Evolutionary conservation across 2,113 vertebrate species (phyloP).

Genomic region (Junco hyemalis): DNA sequence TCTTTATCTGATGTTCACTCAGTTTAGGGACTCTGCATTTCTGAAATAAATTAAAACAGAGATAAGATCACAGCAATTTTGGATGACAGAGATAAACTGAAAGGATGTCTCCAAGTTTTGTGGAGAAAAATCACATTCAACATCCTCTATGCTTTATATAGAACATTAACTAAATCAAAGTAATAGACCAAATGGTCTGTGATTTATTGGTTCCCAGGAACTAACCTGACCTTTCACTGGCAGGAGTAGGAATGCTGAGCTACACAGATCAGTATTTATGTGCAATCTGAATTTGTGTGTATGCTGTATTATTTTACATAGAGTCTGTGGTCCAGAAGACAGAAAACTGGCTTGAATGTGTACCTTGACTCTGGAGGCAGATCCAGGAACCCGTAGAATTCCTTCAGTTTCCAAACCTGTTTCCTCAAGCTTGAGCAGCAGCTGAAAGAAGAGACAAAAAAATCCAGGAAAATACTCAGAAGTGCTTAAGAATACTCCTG

Average conservation of each 20-base stretch:
- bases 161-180: background rate
- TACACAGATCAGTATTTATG: background rate
- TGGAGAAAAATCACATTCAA: background rate
- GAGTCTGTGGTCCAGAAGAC: background rate
- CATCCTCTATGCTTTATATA: background rate
- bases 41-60: constrained; percentile 29
- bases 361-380: constrained; percentile 95
- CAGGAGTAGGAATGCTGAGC: background rate
- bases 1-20: constrained; percentile 24
- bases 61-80: constrained; percentile 29
- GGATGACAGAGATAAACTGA: background rate
- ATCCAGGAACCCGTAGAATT: constrained; percentile 92
- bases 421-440: constrained; percentile 90
- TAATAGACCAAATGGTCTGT: background rate
- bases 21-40: background rate
- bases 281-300: background rate
- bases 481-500: background rate
- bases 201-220: constrained; percentile 46
- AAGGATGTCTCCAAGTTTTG: background rate
- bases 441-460: constrained; percentile 63
- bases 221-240: constrained; percentile 3
- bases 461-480: background rate
- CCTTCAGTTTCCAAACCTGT: constrained; percentile 92
- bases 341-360: background rate
- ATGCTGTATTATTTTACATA: background rate